These are phyloP conservation scores for Gymnopithys bicolor DNA, from an alignment of 2,797 vertebrate genomes.

Conservation along the genomic window DNA sequence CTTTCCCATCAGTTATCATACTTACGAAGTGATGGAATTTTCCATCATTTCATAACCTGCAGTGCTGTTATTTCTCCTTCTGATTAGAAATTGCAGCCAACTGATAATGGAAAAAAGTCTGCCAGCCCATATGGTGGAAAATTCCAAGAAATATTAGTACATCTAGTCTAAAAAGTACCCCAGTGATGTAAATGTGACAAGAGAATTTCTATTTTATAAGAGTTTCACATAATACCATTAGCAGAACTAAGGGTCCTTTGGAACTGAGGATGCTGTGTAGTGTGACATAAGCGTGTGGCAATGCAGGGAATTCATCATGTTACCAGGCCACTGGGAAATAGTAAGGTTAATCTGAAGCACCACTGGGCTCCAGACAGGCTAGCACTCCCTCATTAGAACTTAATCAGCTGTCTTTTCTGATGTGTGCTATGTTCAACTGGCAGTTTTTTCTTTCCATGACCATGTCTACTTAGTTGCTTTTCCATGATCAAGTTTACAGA, in stretches of 20 bases:
- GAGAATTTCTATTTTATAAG: background rate
- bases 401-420: background rate
- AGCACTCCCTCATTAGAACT: background rate
- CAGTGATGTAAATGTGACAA: background rate
- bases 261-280: background rate
- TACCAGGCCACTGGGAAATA: background rate
- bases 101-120: constrained; percentile 57
- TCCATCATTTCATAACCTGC: constrained; percentile 54
- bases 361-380: background rate
- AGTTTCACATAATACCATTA: background rate
- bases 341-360: background rate
- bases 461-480: background rate
- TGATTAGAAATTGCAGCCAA: constrained; percentile 50
- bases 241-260: background rate
- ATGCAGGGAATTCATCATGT: background rate
- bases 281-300: background rate
- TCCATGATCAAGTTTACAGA: background rate
- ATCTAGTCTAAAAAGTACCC: background rate
- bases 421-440: background rate
- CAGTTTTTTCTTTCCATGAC: background rate
- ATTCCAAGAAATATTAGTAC: constrained; percentile 38
- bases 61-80: constrained; percentile 40
- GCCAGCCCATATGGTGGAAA: constrained; percentile 69
- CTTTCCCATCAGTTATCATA: background rate
- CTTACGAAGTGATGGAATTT: constrained; percentile 51